Conservation (phyloP, 2,888 invertebrate genomes). For the Branchipolynoe longqiensis region DNA sequence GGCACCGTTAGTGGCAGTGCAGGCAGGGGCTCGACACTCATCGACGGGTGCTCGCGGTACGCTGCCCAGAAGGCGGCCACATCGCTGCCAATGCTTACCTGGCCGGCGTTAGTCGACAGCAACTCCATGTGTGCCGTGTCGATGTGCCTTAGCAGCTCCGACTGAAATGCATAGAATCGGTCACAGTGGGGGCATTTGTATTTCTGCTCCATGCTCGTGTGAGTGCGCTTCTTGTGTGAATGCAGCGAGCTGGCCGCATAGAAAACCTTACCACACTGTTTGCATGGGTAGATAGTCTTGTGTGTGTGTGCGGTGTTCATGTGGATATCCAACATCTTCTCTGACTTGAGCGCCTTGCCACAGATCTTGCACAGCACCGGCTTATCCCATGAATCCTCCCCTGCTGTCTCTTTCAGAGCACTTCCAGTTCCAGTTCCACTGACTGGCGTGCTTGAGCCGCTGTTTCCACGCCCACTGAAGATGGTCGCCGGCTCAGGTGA, state of each 20-base stretch:
- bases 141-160: constrained; percentile 59
- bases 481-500: constrained; percentile 15
- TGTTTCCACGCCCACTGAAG: not conserved
- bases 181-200: constrained; percentile 58
- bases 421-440: no score
- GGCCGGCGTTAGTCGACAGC: constrained; percentile 13
- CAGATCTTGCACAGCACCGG: constrained; percentile 45
- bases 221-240: constrained; percentile 59
- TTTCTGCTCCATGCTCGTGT: constrained; percentile 60
- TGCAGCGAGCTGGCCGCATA: constrained; percentile 62
- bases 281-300: constrained; percentile 61
- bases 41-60: constrained; percentile 34
- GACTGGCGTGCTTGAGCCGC: not conserved
- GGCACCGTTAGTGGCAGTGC: constrained; percentile 5
- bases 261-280: constrained; percentile 57
- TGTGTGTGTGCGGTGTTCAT: constrained; percentile 70
- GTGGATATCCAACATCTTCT: constrained; percentile 70
- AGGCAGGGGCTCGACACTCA: not conserved
- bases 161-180: constrained; percentile 58
- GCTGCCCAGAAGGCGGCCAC: constrained; percentile 53
- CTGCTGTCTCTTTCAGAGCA: not conserved
- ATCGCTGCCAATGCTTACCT: constrained; percentile 41
- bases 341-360: constrained; percentile 58
- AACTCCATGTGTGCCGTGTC: constrained; percentile 55
- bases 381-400: constrained; percentile 48